Evolutionary conservation across 2,113 vertebrate genomes (phyloP), one percentile per base, ranked within the genome.

Genomic region (Phylloscopus whistleri): DNA sequence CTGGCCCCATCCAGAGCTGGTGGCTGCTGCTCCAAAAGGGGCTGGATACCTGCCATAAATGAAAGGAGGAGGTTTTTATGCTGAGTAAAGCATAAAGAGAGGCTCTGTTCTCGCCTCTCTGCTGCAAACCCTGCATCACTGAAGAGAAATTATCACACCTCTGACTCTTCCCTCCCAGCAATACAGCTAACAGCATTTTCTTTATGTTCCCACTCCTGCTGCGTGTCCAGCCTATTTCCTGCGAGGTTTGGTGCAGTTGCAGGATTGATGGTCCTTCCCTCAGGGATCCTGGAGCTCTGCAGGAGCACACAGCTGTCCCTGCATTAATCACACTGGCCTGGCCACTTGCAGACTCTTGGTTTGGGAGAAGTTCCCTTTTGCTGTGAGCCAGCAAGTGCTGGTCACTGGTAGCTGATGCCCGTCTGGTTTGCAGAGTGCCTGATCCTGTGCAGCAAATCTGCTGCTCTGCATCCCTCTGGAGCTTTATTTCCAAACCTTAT

Each of bases 21-120:
- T 62, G 59, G 67, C n/a, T 69, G 84, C 41, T 87, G 72, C 67
- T 94, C 67, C 90, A 77, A 39, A 93, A 73, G 1, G 18, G 21
- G 41, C 31, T 95, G 94, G 87, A 90, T 85, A 77, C 51, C 84
- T 69, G 87, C 70, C 82, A 66, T 35, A 67, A 80, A 89, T 48
- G 79, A 95, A 88, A 85, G 51, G 46, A 87, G 39, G 86, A 63
- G 19, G 64, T 95, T 96, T 96, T 93, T 84, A 55, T 91, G 91
- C 87, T 93, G 94, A 94, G 46, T 93, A 84, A 94, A 95, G 93
- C 86, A 56, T n/a, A 94, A 93, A 87, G 52, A 48, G 39, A 89
- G 76, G 39, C 49, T 77, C 76, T 13, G 15, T 86, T 93, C 88
- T 90, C 3, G 1, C 79, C 76, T 84, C 76, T 84, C 35, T 92